Percentiles rank a stretch among this genome's conserved stretches.
These are phyloP conservation scores for Drymonia ruficornis DNA, from an alignment of 2,888 invertebrate species.

Conservation along the genomic window DNA sequence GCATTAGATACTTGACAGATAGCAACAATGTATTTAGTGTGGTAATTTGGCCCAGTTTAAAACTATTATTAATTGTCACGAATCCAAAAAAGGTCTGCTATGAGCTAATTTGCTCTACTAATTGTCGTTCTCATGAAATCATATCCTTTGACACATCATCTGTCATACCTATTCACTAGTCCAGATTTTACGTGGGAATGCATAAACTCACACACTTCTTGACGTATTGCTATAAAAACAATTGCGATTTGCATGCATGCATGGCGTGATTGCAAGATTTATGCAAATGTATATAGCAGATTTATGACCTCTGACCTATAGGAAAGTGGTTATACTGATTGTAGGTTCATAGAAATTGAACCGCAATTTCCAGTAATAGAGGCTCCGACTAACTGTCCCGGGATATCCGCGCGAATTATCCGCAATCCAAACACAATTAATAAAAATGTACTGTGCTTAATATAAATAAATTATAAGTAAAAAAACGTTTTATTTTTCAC, in stretches of 20 bases:
- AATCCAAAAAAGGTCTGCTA: background rate
- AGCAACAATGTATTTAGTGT: slow-evolving; percentile 1
- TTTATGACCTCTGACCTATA: background rate
- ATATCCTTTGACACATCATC: slow-evolving; percentile 22
- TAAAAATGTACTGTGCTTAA: no score
- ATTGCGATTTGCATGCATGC: slow-evolving; percentile 3
- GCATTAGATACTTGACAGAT: background rate
- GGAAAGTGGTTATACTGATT: background rate
- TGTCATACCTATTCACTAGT: slow-evolving; percentile 28
- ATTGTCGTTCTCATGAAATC: slow-evolving; percentile 24
- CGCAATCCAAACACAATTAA: no score
- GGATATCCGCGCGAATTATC: no score
- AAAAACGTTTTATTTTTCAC: no score
- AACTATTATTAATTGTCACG: background rate
- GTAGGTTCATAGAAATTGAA: background rate
- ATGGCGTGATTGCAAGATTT: background rate
- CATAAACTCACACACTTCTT: slow-evolving; percentile 24
- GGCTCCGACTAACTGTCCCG: no score
- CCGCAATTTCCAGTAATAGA: background rate
- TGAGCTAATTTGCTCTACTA: background rate
- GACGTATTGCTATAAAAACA: slow-evolving; percentile 13
- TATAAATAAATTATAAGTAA: no score
- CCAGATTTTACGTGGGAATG: slow-evolving; percentile 28
- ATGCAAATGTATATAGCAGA: background rate
- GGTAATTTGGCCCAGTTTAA: slow-evolving; percentile 13